These are phyloP conservation scores for Sesamia nonagrioides DNA, from an alignment of 1,140 invertebrate species.

Conservation along the genomic window DNA sequence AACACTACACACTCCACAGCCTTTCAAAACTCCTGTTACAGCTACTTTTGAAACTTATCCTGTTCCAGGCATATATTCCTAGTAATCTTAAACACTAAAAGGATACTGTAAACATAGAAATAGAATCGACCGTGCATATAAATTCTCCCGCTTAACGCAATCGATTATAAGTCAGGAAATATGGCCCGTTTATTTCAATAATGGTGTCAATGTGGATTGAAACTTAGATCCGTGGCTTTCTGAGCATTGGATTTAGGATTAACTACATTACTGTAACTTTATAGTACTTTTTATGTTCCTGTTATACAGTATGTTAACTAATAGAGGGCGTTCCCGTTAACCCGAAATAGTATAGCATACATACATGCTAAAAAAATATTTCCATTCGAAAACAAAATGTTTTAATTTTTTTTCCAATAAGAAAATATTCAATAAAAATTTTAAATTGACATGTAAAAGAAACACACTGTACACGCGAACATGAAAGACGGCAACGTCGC, in stretches of 20 bases:
- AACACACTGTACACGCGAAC: too few species aligned
- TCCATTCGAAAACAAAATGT: too few species aligned
- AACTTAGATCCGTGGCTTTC: background rate
- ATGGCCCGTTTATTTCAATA: slow-evolving; percentile 28
- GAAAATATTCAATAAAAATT: too few species aligned
- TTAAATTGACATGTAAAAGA: too few species aligned
- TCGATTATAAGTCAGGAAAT: slow-evolving; percentile 22
- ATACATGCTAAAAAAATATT: too few species aligned
- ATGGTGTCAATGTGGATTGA: background rate
- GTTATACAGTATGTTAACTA: too few species aligned
- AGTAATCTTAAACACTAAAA: slow-evolving; percentile 19
- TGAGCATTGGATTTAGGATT: background rate
- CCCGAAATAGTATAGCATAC: too few species aligned
- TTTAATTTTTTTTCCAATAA: too few species aligned
- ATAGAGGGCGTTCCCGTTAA: too few species aligned
- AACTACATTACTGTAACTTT: background rate
- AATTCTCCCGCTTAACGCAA: slow-evolving; percentile 16
- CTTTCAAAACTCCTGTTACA: slow-evolving; percentile 8
- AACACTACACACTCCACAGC: background rate
- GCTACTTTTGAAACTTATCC: background rate
- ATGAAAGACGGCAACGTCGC: too few species aligned
- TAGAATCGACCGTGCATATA: background rate
- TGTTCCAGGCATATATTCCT: background rate
- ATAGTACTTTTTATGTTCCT: background rate
- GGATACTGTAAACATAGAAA: background rate